Evolutionary conservation across 2,113 vertebrate species (phyloP).

Genomic region (Oryzias celebensis): DNA sequence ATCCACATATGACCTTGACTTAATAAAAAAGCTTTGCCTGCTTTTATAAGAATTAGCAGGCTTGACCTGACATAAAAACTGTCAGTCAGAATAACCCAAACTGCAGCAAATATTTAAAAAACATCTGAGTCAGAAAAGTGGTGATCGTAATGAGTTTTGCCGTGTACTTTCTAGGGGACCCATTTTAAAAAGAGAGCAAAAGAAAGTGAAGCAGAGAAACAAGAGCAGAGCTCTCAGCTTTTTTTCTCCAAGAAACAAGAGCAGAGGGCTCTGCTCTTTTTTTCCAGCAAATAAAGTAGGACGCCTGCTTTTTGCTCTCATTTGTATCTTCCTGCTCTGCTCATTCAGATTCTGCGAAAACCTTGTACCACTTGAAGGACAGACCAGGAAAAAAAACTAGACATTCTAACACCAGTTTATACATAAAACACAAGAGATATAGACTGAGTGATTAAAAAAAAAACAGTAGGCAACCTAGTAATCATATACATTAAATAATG

Average conservation of each 20-base stretch:
- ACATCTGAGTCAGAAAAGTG: conserved; percentile 34
- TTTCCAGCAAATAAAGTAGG: conserved; percentile 56
- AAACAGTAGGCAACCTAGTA: too few species aligned
- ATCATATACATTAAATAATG: too few species aligned
- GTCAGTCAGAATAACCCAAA: conserved; percentile 6
- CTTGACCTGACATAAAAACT: conserved; percentile 11
- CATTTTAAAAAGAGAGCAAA: conserved; percentile 46
- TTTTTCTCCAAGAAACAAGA: conserved; percentile 37
- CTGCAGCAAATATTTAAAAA: conserved; percentile 27
- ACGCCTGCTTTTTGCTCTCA: conserved; percentile 63
- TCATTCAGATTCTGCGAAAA: conserved; percentile 57
- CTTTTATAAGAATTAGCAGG: conserved; percentile 26
- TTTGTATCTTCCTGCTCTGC: conserved; percentile 48
- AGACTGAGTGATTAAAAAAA: too few species aligned
- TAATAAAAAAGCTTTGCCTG: conserved; percentile 8
- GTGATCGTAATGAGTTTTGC: conserved; percentile 29
- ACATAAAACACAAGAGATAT: too few species aligned
- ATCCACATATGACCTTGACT: not conserved
- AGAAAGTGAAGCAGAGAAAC: conserved; percentile 15
- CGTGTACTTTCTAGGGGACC: conserved; percentile 44
- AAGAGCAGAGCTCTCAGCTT: conserved; percentile 40
- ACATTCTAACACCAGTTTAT: too few species aligned
- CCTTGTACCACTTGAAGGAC: conserved; percentile 27
- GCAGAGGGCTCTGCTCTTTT: conserved; percentile 40
- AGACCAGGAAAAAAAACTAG: conserved; percentile 30